Evolutionary conservation across 2,113 vertebrate species (phyloP), one percentile per base, ranked within the genome.

Genomic region (human): DNA sequence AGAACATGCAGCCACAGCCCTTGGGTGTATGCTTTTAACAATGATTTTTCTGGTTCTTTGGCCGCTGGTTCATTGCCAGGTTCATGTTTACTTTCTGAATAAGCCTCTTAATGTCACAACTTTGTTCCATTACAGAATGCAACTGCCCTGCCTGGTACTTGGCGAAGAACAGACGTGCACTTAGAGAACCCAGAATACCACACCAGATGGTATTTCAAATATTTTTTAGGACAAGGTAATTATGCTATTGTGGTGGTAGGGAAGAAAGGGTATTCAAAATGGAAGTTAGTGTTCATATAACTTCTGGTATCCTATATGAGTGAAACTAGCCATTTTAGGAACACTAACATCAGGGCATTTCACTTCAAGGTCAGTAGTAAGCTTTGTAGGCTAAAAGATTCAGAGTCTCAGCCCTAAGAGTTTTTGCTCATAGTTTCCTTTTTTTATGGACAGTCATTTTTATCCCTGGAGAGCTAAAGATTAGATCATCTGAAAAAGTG

Each of bases 201-300:
- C 98, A 99, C 99, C 96, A 99, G 99, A 99, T 99, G 99, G 99
- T 99, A 99, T 98, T 99, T 99, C 98, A 99, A 99, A 97, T 99
- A 99, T 98, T 99, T 99, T 98, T 99, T 99, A 98, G 99, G 99
- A 98, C 99, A 99, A 99, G 99, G 99, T 99, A 98, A 98, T 97
- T 96, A 50, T 70, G 64, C 84, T 87, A 25, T 73, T 17, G 5
- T 23, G 61, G 93, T 86, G 68, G 35, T 68, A 61, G 89, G 73
- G 66, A 94, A 87, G 88, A 96, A 97, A 92, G 76, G 11, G 13
- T 50, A 93, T 93, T 92, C 94, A 68, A 0, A 87, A 32, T 48
- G 48, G 35, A 91, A 79, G 6, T 27, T 23, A 95, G 83, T 84
- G 59, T 84, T 57, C 23, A 68, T 90, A 45, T 79, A 70, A 14